phyloP scores from a whole-genome alignment of 2,888 invertebrate genomes.

The Acronicta psi region DNA sequence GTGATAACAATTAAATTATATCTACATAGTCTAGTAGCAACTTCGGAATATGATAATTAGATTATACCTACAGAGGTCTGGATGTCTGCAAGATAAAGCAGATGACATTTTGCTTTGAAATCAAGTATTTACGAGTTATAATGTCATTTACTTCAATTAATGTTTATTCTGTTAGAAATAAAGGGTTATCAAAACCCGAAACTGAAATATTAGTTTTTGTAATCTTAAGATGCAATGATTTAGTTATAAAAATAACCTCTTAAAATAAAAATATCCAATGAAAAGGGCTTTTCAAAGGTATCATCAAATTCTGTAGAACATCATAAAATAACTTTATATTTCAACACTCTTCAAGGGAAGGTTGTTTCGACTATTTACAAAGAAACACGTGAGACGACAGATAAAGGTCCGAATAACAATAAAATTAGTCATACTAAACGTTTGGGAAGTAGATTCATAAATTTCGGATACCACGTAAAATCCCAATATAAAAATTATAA shows the following conservation, averaged over 20 bases:
- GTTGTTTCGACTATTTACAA: conserved; percentile 61
- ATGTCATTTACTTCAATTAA: too few species aligned
- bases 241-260: background rate
- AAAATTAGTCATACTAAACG: conserved; percentile 35
- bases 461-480: conserved; percentile 2
- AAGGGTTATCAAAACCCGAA: background rate
- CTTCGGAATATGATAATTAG: conserved; percentile 7
- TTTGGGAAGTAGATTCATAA: conserved; percentile 29
- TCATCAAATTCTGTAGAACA: conserved; percentile 7
- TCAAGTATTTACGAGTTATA: background rate
- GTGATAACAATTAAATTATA: conserved; percentile 5
- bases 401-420: conserved; percentile 54
- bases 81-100: background rate
- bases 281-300: conserved; percentile 18
- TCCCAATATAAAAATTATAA: too few species aligned
- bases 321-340: conserved; percentile 47
- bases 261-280: conserved; percentile 22
- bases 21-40: background rate
- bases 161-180: too few species aligned
- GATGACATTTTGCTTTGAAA: background rate
- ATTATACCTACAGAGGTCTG: background rate
- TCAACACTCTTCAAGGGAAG: conserved; percentile 74
- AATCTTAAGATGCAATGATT: background rate
- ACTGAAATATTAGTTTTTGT: background rate
- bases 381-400: conserved; percentile 51